Percentiles rank a stretch among this genome's conserved stretches.
Conservation (phyloP, 2,113 vertebrate genomes). For the Meriones unguiculatus region DNA sequence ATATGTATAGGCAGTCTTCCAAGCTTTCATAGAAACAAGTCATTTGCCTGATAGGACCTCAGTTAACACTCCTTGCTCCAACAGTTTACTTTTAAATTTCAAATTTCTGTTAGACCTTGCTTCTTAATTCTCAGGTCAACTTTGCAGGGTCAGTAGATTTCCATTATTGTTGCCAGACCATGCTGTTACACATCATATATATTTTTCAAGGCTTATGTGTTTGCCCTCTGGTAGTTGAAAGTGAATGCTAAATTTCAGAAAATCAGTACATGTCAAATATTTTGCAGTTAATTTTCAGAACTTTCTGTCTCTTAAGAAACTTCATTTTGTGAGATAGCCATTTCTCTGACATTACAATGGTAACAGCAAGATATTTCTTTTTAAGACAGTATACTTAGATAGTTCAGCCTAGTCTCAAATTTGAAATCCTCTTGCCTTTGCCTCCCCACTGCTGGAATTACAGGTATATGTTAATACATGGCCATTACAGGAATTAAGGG, state of each 20-base stretch:
- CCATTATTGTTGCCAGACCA: not conserved
- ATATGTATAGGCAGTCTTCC: not conserved
- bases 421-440: not conserved
- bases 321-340: not conserved
- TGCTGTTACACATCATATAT: not conserved
- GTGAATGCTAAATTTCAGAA: not conserved
- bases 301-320: not conserved
- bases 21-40: not conserved
- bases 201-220: not conserved
- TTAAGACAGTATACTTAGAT: not conserved
- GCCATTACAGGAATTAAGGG: not conserved
- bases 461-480: not conserved
- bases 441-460: not conserved
- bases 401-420: not conserved
- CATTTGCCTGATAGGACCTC: not conserved
- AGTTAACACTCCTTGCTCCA: not conserved
- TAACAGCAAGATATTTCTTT: not conserved
- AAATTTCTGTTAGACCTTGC: not conserved
- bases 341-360: not conserved
- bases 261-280: not conserved
- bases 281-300: not conserved
- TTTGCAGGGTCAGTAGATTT: not conserved
- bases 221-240: not conserved
- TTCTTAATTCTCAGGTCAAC: not conserved
- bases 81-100: not conserved